Evolutionary conservation across 2,888 invertebrate genomes (phyloP).

Genomic region (Glyphotaelius pellucidus): DNA sequence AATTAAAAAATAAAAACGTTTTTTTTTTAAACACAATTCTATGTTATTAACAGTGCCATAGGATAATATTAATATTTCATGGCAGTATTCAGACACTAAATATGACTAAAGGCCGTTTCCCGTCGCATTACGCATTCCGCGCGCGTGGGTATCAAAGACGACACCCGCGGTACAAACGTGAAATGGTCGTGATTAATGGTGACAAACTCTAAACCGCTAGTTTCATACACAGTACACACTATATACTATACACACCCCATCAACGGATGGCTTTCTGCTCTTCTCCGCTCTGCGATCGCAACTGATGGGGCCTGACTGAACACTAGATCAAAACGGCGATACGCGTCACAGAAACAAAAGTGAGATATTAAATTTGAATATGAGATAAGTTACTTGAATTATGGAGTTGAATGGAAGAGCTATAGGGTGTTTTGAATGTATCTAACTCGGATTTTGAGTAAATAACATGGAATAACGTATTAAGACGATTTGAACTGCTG

Average conservation of each 20-base stretch:
- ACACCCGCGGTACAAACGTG: conserved; percentile 8
- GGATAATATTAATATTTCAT: background rate
- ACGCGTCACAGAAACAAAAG: conserved; percentile 19
- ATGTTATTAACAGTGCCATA: no score
- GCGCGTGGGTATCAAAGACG: background rate
- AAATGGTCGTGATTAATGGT: conserved; percentile 35
- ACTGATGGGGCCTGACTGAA: background rate
- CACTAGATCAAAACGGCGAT: conserved; percentile 23
- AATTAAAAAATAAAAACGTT: no score
- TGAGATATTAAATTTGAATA: conserved; percentile 19
- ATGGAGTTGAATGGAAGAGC: background rate
- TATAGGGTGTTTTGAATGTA: background rate
- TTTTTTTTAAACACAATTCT: no score
- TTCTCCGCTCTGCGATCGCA: background rate
- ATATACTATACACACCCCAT: background rate
- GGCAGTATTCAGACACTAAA: background rate
- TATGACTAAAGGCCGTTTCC: background rate
- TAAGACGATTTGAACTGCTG: background rate
- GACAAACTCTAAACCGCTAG: background rate
- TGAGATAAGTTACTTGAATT: conserved; percentile 7
- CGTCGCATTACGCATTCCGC: conserved; percentile 17
- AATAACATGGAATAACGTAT: background rate
- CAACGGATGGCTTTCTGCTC: background rate
- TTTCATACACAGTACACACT: background rate
- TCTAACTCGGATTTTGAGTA: background rate